Evolutionary conservation across 2,797 vertebrate species (phyloP), one percentile per base, ranked within the genome.

Genomic region (Adrianichthys oophorus): DNA sequence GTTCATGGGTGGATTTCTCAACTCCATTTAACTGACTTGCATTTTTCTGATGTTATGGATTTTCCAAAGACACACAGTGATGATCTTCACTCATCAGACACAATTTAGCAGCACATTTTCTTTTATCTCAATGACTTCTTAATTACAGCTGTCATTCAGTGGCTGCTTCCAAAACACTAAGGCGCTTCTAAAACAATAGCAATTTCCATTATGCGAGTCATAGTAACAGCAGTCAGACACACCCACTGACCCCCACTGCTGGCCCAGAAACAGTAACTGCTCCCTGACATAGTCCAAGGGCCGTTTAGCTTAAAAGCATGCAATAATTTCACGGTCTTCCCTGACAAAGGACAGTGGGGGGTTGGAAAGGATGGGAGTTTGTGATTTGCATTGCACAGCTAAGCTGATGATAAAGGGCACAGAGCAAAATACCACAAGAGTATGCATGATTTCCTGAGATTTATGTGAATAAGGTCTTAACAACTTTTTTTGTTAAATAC

Each of bases 401-500:
- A 94, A 93, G 94, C 80, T 90, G 90, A 93, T 94, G 94, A 93
- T 91, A 93, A 94, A 94, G 94, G 94, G 90, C 92, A 81, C 72
- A 70, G 90, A 92, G 93, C 93, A 95, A 96, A 96, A 97, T 90
- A 94, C 92, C 91, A 90, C 91, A 93, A 94, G 93, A 94, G 93
- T 93, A 92, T 91, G 91, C 92, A 91, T 92, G 92, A 93, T 95
- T 95, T 92, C 94, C 88, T 88, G 85, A 86, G 79, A 93, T 95
- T 96, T 96, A 97, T 95, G 96, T 92, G 94, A 95, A 95, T 94
- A 93, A 87, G 93, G 91, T 93, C 96, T 96, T 95, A 96, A 97
- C 94, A 95, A 95, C 94, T 40, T 95, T 94, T 94, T 94, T 77
- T 77, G 93, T 98, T 97, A 96, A 98, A 98, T 97, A 95, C 94